phyloP scores from a whole-genome alignment of 2,888 invertebrate species.

The Lochmaea capreae region DNA sequence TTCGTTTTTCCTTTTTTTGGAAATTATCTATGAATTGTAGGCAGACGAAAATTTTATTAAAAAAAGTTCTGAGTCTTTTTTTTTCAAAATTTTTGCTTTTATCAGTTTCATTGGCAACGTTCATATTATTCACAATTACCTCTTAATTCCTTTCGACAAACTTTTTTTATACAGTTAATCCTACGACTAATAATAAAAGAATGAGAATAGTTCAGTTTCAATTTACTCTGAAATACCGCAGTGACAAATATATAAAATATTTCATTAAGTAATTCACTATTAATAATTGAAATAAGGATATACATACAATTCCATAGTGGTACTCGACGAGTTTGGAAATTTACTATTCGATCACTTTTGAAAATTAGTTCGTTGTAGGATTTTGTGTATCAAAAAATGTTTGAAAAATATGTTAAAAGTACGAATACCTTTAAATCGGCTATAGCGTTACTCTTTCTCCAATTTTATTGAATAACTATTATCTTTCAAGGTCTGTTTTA shows the following conservation, averaged over 20 bases:
- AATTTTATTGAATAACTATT: not conserved
- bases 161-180: not conserved
- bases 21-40: slow-evolving; percentile 44
- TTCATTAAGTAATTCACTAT: too few species aligned
- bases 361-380: not conserved
- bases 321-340: not conserved
- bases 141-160: not conserved
- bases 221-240: too few species aligned
- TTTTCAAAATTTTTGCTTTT: slow-evolving; percentile 10
- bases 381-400: too few species aligned
- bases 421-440: too few species aligned
- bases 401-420: too few species aligned
- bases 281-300: too few species aligned
- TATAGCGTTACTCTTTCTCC: too few species aligned
- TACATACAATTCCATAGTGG: too few species aligned
- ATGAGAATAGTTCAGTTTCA: not conserved
- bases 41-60: slow-evolving; percentile 35
- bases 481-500: not conserved
- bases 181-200: not conserved
- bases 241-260: too few species aligned
- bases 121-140: not conserved
- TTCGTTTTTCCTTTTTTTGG: slow-evolving; percentile 24
- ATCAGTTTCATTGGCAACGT: not conserved
- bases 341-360: not conserved
- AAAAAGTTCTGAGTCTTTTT: not conserved